Base-by-base conservation (phyloP, 1,140 invertebrate genomes). In the Drosophila ercepeae region DNA sequence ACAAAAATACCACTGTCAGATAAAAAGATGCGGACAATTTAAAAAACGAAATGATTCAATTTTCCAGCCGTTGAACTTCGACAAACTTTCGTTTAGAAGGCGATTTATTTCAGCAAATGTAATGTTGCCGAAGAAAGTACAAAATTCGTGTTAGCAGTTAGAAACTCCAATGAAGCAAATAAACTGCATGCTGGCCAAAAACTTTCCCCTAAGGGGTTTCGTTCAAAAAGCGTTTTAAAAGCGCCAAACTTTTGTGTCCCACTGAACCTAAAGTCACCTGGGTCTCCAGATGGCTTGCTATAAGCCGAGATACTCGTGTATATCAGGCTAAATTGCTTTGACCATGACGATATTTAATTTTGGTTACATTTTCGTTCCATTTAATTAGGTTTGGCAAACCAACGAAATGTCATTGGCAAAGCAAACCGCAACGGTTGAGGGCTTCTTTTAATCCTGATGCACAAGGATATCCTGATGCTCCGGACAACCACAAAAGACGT, bases 381-480 rank as follows among this genome's bases (percentile, higher is more conserved):
- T 63, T 63, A 78, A 83, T 84, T 78, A 84, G 53, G 75, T 75
- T 75, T 60, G 45, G 55, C 64, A n/a, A 77, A 60, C 75, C 61
- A 79, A 81, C 73, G 63, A 75, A 79, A 65, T 79, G 72, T 65
- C 81, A 76, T 60, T 50, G 52, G 18, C 72, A 71, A 61, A 54
- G 25, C 68, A 42, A 76, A 69, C 81, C 76, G 55, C 76, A 81
- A 53, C 29, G 72, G 39, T 42, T 63, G 64, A 52, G 61, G 52
- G 23, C 65, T 46, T 60, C 59, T 71, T 75, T 59, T 60, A 72
- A 69, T 48, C 44, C 21, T 2, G n/a, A 51, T 64, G 16, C n/a
- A 1, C 8, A 5, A 5, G 6, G n/a, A 23, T 8, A 58, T 14
- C 36, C 57, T 46, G 61, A 86, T 81, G 75, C 76, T 68, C 55